A percentile compares a stretch with the other conserved stretches of the same genome.
phyloP scores from a whole-genome alignment of 2,888 invertebrate genomes.

The Agrypnus murinus region DNA sequence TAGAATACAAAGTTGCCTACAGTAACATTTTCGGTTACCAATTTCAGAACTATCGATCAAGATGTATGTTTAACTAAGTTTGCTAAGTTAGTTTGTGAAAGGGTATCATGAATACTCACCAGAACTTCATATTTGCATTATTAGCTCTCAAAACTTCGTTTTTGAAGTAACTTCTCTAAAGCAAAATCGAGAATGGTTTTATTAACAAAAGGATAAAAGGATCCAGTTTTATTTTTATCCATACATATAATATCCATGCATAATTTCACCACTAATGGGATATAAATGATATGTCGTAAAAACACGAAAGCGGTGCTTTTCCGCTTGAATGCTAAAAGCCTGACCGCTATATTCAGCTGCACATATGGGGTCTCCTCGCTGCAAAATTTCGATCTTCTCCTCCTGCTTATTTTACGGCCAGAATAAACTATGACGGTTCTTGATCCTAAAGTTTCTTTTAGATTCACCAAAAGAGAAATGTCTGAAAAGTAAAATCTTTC shows the following conservation, averaged over 20 bases:
- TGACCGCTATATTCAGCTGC: conserved; percentile 38
- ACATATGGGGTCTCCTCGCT: conserved; percentile 11
- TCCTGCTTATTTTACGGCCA: conserved; percentile 17
- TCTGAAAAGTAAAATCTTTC: too few relatives aligned
- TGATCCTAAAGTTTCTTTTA: not conserved
- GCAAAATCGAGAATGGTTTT: not conserved
- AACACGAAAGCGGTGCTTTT: conserved; percentile 39
- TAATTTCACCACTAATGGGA: conserved; percentile 45
- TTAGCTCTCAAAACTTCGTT: too few relatives aligned
- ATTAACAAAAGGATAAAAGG: not conserved
- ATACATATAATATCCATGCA: conserved; percentile 23
- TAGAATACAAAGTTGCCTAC: too few relatives aligned
- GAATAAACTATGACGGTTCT: not conserved
- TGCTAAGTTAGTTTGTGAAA: too few relatives aligned
- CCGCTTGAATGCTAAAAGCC: conserved; percentile 47
- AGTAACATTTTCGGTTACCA: too few relatives aligned
- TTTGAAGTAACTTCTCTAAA: too few relatives aligned
- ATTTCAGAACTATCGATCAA: too few relatives aligned
- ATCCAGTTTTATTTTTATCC: too few relatives aligned
- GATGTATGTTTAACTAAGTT: too few relatives aligned
- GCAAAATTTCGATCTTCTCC: conserved; percentile 23
- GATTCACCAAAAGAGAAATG: too few relatives aligned
- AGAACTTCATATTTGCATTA: too few relatives aligned
- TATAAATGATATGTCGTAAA: conserved; percentile 47
- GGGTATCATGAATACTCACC: too few relatives aligned